These are phyloP conservation scores for Excalfactoria chinensis DNA, from an alignment of 2,113 vertebrate species.

Conservation along the genomic window DNA sequence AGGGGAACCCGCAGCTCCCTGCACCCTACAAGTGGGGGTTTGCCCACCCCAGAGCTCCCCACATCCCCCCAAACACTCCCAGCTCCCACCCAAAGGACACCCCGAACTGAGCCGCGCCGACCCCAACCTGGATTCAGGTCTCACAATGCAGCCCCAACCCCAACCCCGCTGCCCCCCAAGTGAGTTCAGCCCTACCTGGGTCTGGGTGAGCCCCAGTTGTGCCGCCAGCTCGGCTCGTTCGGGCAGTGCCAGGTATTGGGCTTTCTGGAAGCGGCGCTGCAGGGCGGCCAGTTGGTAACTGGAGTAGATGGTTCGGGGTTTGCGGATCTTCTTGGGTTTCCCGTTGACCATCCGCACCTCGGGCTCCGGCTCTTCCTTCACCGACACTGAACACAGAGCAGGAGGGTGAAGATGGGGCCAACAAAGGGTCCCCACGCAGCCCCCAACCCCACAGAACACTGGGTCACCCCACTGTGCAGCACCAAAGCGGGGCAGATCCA, in stretches of 20 bases:
- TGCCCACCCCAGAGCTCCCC: neutral
- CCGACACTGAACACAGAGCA: constrained; percentile 74
- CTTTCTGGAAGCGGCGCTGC: constrained; percentile 97
- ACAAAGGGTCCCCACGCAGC: rapidly evolving
- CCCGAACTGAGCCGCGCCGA: no score
- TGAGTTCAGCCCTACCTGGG: constrained; percentile 84
- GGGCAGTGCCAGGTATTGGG: constrained; percentile 95
- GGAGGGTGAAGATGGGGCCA: neutral
- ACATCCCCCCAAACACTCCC: neutral
- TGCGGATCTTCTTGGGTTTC: constrained; percentile 98
- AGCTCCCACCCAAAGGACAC: neutral
- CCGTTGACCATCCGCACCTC: constrained; percentile 99
- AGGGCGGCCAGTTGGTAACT: constrained; percentile 97
- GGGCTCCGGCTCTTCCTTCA: constrained; percentile 96
- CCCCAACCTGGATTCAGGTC: rapidly evolving
- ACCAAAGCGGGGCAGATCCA: neutral
- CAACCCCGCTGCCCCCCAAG: no score
- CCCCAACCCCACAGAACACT: no score
- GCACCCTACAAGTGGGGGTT: no score
- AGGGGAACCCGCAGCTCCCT: neutral
- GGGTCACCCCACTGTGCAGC: neutral
- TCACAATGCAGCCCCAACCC: rapidly evolving
- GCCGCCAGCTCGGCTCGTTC: constrained; percentile 96
- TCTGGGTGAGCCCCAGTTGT: constrained; percentile 96
- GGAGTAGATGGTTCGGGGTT: constrained; percentile 98